A percentile compares a stretch with the other conserved stretches of the same genome.
Conservation (phyloP, 2,888 invertebrate genomes). For the Nephrotoma guestfalica region DNA sequence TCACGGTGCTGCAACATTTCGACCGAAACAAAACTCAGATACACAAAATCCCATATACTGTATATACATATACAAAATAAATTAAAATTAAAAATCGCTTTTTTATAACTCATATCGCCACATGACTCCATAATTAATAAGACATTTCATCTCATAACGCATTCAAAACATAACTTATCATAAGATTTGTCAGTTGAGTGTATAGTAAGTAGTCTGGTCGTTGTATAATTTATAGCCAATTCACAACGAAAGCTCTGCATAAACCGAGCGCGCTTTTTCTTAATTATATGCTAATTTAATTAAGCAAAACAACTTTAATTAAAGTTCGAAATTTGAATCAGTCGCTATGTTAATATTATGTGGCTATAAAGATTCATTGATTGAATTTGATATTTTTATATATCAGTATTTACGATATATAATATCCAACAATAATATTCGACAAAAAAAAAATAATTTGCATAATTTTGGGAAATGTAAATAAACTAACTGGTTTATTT, state of each 20-base stretch:
- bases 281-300: not conserved
- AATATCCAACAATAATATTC: not conserved
- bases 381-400: not conserved
- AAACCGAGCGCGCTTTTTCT: not conserved
- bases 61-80: not conserved
- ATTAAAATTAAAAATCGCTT: not conserved
- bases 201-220: not conserved
- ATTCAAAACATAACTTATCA: not conserved
- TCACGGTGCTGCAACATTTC: not conserved
- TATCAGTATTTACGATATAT: not conserved
- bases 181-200: not conserved
- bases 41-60: not conserved
- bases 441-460: not conserved
- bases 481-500: not conserved
- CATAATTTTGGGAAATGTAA: not conserved
- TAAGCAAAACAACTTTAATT: not conserved
- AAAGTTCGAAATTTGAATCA: not conserved
- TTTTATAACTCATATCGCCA: not conserved
- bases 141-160: not conserved
- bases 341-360: not conserved
- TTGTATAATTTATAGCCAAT: not conserved
- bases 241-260: not conserved
- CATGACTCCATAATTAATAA: slow-evolving; percentile 2
- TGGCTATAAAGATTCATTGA: not conserved
- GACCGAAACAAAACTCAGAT: not conserved